These are phyloP conservation scores for Pristionchus arcanus DNA, from an alignment of 2,888 invertebrate genomes.

Conservation along the genomic window DNA sequence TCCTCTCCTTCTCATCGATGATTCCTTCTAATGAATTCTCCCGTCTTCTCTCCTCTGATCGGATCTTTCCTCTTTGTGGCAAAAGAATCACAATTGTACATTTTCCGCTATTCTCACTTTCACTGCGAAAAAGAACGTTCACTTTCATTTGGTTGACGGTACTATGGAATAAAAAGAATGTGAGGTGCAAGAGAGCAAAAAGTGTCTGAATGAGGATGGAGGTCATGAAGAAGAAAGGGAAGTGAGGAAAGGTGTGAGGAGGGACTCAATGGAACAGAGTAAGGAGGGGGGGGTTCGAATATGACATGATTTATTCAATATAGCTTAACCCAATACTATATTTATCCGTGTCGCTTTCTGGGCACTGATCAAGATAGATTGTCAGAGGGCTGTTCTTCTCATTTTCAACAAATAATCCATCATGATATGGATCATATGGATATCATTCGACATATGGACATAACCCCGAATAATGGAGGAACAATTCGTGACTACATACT, in stretches of 20 bases:
- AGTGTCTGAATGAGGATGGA: background rate
- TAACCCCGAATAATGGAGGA: no score
- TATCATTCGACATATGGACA: no score
- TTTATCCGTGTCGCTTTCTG: no score
- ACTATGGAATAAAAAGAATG: background rate
- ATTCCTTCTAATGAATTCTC: background rate
- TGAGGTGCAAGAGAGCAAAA: background rate
- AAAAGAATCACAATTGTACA: background rate
- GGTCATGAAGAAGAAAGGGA: background rate
- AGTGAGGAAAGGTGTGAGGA: background rate
- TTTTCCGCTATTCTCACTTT: constrained; percentile 18
- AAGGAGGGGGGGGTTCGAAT: background rate
- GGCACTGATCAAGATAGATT: no score
- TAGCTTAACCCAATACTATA: no score
- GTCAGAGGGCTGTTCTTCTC: no score
- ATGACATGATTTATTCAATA: background rate
- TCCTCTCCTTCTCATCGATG: background rate
- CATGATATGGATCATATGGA: no score
- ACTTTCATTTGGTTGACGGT: background rate
- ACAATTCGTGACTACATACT: background rate
- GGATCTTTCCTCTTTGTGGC: background rate
- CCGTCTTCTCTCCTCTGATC: background rate
- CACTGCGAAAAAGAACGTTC: constrained; percentile 23
- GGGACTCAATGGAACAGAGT: background rate
- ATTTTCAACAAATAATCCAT: no score